These are phyloP conservation scores for Villa cingulata DNA, from an alignment of 2,888 invertebrate species.

Conservation along the genomic window DNA sequence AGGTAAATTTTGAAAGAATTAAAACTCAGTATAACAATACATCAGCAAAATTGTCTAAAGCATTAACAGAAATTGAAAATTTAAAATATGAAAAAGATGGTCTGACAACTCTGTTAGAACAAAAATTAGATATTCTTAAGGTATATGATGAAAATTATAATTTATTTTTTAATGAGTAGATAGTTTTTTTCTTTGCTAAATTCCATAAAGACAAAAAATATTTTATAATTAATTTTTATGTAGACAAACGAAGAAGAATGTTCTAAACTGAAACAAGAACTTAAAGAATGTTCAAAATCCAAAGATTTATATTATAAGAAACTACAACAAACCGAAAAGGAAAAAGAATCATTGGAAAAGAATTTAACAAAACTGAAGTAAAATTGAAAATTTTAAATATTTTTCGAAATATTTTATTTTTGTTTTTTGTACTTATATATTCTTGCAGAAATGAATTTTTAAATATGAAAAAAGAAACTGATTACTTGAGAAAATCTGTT, in stretches of 20 bases:
- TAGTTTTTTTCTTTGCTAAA: no score
- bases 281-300: constrained; percentile 26
- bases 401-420: background rate
- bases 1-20: constrained; percentile 30
- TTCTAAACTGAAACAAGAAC: constrained; percentile 28
- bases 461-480: constrained; percentile 30
- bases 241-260: constrained; percentile 32
- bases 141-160: constrained; percentile 12
- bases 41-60: constrained; percentile 30
- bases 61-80: constrained; percentile 30
- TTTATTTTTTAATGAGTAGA: no score
- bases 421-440: no score
- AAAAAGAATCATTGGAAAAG: constrained; percentile 24
- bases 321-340: constrained; percentile 24
- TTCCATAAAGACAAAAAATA: background rate
- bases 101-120: constrained; percentile 25
- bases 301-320: constrained; percentile 30
- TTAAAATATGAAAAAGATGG: constrained; percentile 28
- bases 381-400: no score
- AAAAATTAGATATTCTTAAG: constrained; percentile 28
- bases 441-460: constrained; percentile 15
- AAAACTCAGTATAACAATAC: constrained; percentile 28
- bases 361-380: constrained; percentile 27
- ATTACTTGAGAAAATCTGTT: constrained; percentile 28
- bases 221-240: background rate